Evolutionary conservation across 37 sponge, comb jelly and placozoan genomes (phyloP).

Genomic region (Eunapius fragilis): DNA sequence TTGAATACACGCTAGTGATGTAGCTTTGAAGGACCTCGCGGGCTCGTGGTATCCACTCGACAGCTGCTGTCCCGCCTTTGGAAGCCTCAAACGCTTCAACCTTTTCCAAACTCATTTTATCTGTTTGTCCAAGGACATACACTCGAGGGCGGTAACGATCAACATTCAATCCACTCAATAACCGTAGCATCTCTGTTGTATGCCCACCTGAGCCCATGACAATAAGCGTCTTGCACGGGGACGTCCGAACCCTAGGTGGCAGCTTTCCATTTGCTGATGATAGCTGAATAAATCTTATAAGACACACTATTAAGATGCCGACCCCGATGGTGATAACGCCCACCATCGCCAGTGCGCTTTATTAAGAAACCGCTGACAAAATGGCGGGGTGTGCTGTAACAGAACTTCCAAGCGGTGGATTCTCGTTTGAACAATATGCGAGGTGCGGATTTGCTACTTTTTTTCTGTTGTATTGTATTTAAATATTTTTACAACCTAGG

Average conservation of each 20-base stretch:
- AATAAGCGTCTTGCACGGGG: constrained; percentile 61
- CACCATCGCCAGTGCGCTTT: background rate
- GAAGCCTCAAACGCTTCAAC: constrained; percentile 56
- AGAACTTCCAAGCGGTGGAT: constrained; percentile 57
- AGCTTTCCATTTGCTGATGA: background rate
- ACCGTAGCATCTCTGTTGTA: constrained; percentile 87
- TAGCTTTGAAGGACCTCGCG: constrained; percentile 90
- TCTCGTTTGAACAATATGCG: constrained; percentile 77
- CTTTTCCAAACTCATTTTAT: constrained; percentile 80
- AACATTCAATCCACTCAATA: constrained; percentile 71
- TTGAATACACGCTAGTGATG: constrained; percentile 73
- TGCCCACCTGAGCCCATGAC: constrained; percentile 97
- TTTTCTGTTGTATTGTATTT: background rate
- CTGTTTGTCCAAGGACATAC: constrained; percentile 82
- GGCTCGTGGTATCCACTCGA: constrained; percentile 77
- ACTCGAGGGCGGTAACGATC: constrained; percentile 67
- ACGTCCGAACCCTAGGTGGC: background rate
- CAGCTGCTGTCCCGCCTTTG: background rate
- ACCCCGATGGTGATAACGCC: background rate
- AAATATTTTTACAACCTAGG: constrained; percentile 41
- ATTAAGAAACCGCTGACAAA: background rate
- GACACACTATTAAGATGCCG: background rate
- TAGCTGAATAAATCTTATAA: background rate
- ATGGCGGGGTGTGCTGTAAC: constrained; percentile 31
- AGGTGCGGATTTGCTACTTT: constrained; percentile 42